Evolutionary conservation across 2,113 vertebrate genomes (phyloP), one percentile per base, ranked within the genome.

Genomic region (Todiramphus saurophagus): DNA sequence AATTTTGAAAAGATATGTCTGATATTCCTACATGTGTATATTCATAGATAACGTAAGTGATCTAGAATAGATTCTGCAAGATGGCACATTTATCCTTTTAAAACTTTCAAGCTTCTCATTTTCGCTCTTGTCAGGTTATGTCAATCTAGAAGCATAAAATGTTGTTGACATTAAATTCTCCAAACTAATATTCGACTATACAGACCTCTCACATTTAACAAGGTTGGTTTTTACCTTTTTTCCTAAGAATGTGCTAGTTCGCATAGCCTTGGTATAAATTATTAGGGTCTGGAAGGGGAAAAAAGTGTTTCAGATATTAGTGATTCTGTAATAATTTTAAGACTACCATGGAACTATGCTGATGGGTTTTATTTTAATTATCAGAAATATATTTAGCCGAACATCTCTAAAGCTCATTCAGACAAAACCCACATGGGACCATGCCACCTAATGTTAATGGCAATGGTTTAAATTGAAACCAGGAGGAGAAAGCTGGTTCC

Each of bases 341-440:
- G 41, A 58, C 70, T 70, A 55, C 18, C 37, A 33, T 25, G 11
- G 19, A 80, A 78, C 9, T 69, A 15, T 78, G 20, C 24, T 92
- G 55, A 69, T 44, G 50, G 30, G 8, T 28, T 94, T 81, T 78
- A 81, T 87, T 93, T 87, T 91, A 91, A 74, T 84, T 81, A 64
- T 51, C 53, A 75, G 55, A 84, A 90, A 66, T 74, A 56, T 9
- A 39, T 60, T 55, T 81, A 88, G 23, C 30, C 58, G 51, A 83
- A 78, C 37, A 74, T 66, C 25, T 73, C 16, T 77, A 81, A 73
- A 84, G 28, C 31, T 84, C 48, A 64, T 64, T 67, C 59, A 90
- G 53, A 55, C 55, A 70, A 84, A 83, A 62, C 13, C 11, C 33
- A 64, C 20, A 30, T 55, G 60, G 41, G 70, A 59, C n/a, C 24